Evolutionary conservation across 2,888 invertebrate genomes (phyloP), one percentile per base, ranked within the genome.

Genomic region (Oscheius sp.): DNA sequence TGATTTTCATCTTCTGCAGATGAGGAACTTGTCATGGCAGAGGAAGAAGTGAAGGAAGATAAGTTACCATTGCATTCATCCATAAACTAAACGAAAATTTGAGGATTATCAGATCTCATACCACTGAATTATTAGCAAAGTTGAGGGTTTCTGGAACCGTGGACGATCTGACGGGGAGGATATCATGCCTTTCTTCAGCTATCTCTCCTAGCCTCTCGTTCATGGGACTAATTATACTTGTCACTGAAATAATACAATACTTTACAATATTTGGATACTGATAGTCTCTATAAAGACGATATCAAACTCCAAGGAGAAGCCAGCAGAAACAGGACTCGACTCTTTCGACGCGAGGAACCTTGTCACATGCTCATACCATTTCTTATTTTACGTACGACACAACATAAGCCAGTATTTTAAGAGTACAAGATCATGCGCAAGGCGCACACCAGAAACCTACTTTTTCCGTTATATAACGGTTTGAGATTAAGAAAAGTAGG

Each of bases 401-500:
- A 32, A 54, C 28, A 33, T n/a, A n/a, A 0, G 33, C 30, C 9
- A 54, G 54, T n/a, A 28, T 28, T 20, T 28, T 12, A 32, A 17
- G 3, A 54, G 54, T 17, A 1, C 9, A 24, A 28, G 22, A 47
- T n/a, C 59, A 57, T 38, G 26, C 44, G 59, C 59, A 59, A 56
- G 56, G 56, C 56, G 56, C 22, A 59, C 59, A 59, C 41, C 59
- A 41, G 41, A 49, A 77, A 80, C 81, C 74, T 78, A 80, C 82
- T 73, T 75, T 78, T 79, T 65, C 80, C 80, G 63, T 74, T 75
- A 67, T 75, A 76, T 54, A 72, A 72, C 72, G 80, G 79, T 74
- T 92, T 94, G 90, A 95, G 92, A 91, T 94, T 95, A 90, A 95
- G 92, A 91, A 94, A 95, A 88, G 94, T 95, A 88, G 95, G 95